Evolutionary conservation across 2,113 vertebrate genomes (phyloP), one percentile per base, ranked within the genome.

Genomic region (Poecilia latipinna): DNA sequence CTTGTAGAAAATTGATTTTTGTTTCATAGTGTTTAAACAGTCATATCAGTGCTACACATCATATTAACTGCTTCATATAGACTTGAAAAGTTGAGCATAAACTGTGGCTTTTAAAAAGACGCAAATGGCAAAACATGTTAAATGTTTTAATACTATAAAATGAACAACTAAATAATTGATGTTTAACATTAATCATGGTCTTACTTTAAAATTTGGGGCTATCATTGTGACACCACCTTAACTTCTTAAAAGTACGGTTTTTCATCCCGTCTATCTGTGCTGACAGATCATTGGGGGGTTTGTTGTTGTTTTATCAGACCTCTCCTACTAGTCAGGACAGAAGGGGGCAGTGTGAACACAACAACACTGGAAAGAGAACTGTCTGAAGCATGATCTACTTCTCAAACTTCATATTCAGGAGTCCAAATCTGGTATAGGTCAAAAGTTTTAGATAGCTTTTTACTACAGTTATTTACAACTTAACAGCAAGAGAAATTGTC

Each of bases 311-410:
- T 75, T 17, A 54, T 28, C 13, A 15, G 79, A 77, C 54, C 66
- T 82, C 73, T 65, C 28, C 60, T 57, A 64, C 82, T 65, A 26
- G 26, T 69, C 84, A 74, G 77, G 83, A 90, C 89, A 87, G 91
- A 92, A 91, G 90, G 86, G 92, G 91, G 92, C 91, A 90, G 90
- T 90, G 76, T 90, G 87, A 82, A 89, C 88, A 86, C 85, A 83
- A 87, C 83, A 83, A 87, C 86, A 57, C 72, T 61, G 75, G 24
- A 73, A 63, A 77, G 54, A 79, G 42, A 78, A 87, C 61, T 75
- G 82, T 77, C 75, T 73, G 57, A 48, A 79, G 32, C 75, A 65
- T 32, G 13, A 29, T 32, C 72, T 44, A 8, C 24, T 57, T 57
- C 24, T 48, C 44, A 48, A 48, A 19, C 17, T 48, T 48, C 44